Base-by-base conservation (phyloP, 1,140 invertebrate species). In the Lasioglossum baleicum region DNA sequence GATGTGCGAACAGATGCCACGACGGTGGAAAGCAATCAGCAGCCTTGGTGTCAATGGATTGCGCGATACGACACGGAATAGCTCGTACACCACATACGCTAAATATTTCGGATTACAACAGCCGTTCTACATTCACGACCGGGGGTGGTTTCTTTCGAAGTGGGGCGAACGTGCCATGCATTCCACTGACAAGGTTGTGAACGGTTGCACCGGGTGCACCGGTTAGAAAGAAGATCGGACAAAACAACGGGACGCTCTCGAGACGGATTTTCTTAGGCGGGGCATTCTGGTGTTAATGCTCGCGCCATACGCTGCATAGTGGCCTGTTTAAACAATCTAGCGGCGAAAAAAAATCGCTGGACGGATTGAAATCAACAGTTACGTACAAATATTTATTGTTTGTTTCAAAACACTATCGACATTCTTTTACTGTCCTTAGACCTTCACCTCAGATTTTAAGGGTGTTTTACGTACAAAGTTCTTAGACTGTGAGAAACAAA, bases 221-320 rank as follows among this genome's bases (percentile, higher is more conserved):
- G 35, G 35, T 35, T 35, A 35, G 35, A 35, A 35, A 35, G 35
- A 35, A 35, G 61, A 80, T 80, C 65, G 72, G 48, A 80, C 44
- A 75, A 74, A 80, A 75, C 71, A 75, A 80, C 71, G 77, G 26
- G 64, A 31, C 20, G 17, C 71, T 13, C 42, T n/a, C 26, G 64
- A 80, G 53, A 80, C 75, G 65, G 64, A 80, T 80, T 75, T 74
- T 80, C 78, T 80, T 74, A 68, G 26, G 44, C 65, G 20, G 53
- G 53, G 44, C 40, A 80, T 80, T 51, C 78, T 72, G 56, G 10
- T 40, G 78, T 56, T 74, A 68, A 68, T 67, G 64, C 48, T 26
- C 64, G n/a, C 6, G 42, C n/a, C 51, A 10, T 0, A 13, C 44
- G 35, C 35, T 35, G 35, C 35, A 35, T 35, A 5, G 35, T 35